These are phyloP conservation scores for Porites rus DNA, from an alignment of 92 coral and sea anemone genomes.

Conservation along the genomic window DNA sequence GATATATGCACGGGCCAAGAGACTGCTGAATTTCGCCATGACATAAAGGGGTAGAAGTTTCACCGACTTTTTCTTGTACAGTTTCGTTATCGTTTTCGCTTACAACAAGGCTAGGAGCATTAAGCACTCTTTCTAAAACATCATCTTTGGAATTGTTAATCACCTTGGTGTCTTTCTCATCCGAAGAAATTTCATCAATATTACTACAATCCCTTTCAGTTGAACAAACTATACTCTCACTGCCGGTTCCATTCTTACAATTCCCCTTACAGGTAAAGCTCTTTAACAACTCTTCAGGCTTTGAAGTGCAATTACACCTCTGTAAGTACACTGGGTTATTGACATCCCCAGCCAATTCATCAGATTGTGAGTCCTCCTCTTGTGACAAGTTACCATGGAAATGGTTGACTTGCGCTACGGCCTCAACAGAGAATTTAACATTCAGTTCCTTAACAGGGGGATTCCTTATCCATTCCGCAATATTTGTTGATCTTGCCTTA, in stretches of 20 bases:
- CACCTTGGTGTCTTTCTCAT: not conserved
- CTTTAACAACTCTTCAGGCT: not conserved
- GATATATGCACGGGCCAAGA: constrained; percentile 38
- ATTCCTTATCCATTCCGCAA: constrained; percentile 65
- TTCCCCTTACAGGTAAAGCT: too few relatives aligned
- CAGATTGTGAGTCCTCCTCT: too few relatives aligned
- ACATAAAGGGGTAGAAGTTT: not conserved
- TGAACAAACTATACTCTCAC: not conserved
- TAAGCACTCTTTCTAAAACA: not conserved
- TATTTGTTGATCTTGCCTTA: not conserved
- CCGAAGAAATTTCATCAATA: not conserved
- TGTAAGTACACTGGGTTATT: too few relatives aligned
- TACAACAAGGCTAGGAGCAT: not conserved
- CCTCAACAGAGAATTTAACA: constrained; percentile 46
- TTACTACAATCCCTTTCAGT: not conserved
- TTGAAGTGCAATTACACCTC: not conserved
- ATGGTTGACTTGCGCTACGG: constrained; percentile 37
- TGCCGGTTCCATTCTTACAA: not conserved
- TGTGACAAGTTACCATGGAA: constrained; percentile 49
- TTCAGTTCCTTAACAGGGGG: constrained; percentile 56
- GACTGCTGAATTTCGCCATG: not conserved
- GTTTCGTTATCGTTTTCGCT: not conserved
- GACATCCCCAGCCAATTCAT: not conserved
- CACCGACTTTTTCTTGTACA: not conserved
- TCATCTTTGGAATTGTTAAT: not conserved